Evolutionary conservation across 2,888 invertebrate genomes (phyloP), one percentile per base, ranked within the genome.

Genomic region (Volucella bombylans): DNA sequence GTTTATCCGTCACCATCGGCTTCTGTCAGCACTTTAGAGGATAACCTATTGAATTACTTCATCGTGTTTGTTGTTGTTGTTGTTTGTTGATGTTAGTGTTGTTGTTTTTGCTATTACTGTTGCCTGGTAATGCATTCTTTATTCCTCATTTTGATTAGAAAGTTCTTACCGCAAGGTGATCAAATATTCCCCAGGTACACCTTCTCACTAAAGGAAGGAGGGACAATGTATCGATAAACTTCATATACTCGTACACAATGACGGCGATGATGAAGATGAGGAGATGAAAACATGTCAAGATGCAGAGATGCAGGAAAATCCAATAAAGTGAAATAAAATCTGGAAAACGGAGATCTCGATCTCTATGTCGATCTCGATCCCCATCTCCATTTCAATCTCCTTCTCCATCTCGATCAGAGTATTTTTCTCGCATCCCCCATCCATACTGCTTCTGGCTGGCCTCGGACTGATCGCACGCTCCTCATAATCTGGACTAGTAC

Each of bases 111-210:
- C 18, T 72, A 23, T 54, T 59, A 38, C 47, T 59, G 59, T 54
- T 61, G 49, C 45, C 59, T 39, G 65, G 65, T 71, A 77, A 77
- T 54, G 64, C 79, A 79, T 83, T 74, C 79, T 49, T 41, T 59
- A 62, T 71, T 72, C 76, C 52, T 41, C 69, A 62, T 71, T 72
- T 80, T 85, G 83, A 81, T 85, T 85, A 85, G 85, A 85, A 85
- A 85, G 85, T 71, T 82, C 67, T 82, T 87, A 88, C 88, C 88
- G 88, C 88, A 88, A 88, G 88, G 88, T 87, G 88, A 88, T 88
- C 88, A 82, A 87, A 88, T 87, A 77, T 88, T 85, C 76, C 67
- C 62, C 73, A 59, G 50, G 23, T 76, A 55, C 38, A 54, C 41
- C 47, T 69, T 52, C 15, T 41, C 45, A 15, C 52, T 52, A 52